Evolutionary conservation across 2,113 vertebrate species (phyloP).

Genomic region (Capreolus pygargus): DNA sequence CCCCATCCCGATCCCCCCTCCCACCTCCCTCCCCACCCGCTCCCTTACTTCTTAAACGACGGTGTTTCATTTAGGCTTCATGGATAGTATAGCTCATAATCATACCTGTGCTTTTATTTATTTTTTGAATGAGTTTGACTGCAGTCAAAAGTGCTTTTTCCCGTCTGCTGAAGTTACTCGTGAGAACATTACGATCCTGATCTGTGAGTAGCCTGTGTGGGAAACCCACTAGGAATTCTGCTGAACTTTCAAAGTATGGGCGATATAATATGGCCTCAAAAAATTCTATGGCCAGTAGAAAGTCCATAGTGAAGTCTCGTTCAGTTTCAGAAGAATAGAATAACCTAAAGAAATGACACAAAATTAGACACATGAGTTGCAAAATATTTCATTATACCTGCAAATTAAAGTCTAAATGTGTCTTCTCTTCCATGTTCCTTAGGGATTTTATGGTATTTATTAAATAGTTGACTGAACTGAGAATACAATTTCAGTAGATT

Average conservation of each 20-base stretch:
- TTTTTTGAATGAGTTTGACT: neutral
- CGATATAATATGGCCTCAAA: neutral
- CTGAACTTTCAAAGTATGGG: neutral
- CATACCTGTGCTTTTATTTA: neutral
- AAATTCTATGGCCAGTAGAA: neutral
- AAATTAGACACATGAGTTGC: neutral
- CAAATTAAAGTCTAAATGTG: neutral
- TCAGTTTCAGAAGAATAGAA: neutral
- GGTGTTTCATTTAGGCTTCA: neutral
- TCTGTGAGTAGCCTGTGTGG: neutral
- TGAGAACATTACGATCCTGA: neutral
- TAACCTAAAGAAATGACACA: neutral
- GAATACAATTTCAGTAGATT: neutral
- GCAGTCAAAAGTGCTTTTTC: neutral
- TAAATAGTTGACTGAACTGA: neutral
- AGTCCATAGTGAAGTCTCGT: neutral
- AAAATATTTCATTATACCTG: neutral
- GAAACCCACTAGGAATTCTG: neutral
- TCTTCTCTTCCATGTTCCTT: neutral
- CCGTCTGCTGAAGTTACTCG: neutral
- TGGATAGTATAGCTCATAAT: neutral
- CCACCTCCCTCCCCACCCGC: no score
- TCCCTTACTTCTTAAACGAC: neutral
- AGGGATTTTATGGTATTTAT: neutral
- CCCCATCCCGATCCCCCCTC: no score